Evolutionary conservation across 1,140 invertebrate genomes (phyloP), one percentile per base, ranked within the genome.

Genomic region (Heliconius nattereri): DNA sequence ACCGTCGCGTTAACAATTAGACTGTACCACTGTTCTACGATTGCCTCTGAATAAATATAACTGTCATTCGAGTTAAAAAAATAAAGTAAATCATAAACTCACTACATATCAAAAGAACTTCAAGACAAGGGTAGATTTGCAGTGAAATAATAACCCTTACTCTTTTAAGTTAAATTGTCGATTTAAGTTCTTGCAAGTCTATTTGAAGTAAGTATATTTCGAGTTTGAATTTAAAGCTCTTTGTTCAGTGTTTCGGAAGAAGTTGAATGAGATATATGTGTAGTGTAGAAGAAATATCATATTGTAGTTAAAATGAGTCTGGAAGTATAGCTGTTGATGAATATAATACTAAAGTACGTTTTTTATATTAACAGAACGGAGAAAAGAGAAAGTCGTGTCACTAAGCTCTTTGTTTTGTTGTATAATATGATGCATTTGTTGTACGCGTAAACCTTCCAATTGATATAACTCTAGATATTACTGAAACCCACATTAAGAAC

Each of bases 111-210:
- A 66, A 26, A 66, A 5, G 11, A 66, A 66, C 26, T 66, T 66
- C n/a, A 66, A 66, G 60, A 29, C 3, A 16, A 29, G 11, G 23
- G 26, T 13, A 29, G 60, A 66, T 29, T 66, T 29, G 23, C 60
- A 29, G 60, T 29, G 13, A 66, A 66, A 66, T 66, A 66, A 66
- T 66, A 66, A 66, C 23, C 60, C 11, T 29, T 11, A 66, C 60
- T 66, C 60, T 66, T 66, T 66, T 66, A 66, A 66, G 60, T 66
- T 29, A 29, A 66, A 66, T 66, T 66, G 60, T 66, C 60, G 60
- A 66, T 66, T 66, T 29, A 66, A 66, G 3, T 66, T 29, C 60
- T 66, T 66, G 23, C 60, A 66, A 66, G 60, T 66, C 60, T 66
- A 26, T 66, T 29, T 29, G 23, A 66, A 66, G 26, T 66, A 29